A percentile compares a stretch with the other conserved stretches of the same genome.
Evolutionary conservation across 1,140 invertebrate genomes (phyloP).

Genomic region (Oreohelix idahoensis): DNA sequence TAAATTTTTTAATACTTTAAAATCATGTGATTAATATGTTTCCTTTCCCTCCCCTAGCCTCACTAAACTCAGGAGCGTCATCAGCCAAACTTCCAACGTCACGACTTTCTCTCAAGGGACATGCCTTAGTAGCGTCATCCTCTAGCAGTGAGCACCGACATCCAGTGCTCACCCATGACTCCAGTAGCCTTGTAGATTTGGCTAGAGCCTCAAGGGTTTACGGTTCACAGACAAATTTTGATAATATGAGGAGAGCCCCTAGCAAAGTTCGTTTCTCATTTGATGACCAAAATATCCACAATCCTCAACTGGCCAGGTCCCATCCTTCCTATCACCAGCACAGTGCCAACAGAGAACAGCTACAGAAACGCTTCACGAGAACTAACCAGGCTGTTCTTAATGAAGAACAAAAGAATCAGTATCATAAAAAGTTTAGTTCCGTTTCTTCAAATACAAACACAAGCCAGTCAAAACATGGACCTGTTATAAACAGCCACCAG

Average conservation of each 20-base stretch:
- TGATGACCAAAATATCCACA: constrained; percentile 17
- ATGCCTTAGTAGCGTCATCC: background rate
- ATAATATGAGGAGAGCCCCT: background rate
- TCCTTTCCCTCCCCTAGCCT: background rate
- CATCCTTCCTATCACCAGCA: too few relatives aligned
- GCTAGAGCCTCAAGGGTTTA: background rate
- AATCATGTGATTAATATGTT: too few relatives aligned
- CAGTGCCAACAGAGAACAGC: background rate
- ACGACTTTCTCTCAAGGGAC: background rate
- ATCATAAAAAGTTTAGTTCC: background rate
- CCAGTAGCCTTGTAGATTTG: constrained; percentile 10
- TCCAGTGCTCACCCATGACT: background rate
- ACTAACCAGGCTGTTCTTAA: background rate
- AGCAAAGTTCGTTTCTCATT: constrained; percentile 35
- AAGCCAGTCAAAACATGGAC: background rate
- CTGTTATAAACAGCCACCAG: background rate
- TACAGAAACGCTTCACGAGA: background rate
- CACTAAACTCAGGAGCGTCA: background rate
- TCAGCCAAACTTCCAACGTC: background rate
- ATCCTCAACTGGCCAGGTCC: background rate
- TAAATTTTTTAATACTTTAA: too few relatives aligned
- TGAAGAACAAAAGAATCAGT: background rate
- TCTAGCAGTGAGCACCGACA: background rate
- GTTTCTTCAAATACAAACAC: background rate
- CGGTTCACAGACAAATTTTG: constrained; percentile 9